Evolutionary conservation across 2,113 vertebrate species (phyloP).

Genomic region (Oreochromis aureus): DNA sequence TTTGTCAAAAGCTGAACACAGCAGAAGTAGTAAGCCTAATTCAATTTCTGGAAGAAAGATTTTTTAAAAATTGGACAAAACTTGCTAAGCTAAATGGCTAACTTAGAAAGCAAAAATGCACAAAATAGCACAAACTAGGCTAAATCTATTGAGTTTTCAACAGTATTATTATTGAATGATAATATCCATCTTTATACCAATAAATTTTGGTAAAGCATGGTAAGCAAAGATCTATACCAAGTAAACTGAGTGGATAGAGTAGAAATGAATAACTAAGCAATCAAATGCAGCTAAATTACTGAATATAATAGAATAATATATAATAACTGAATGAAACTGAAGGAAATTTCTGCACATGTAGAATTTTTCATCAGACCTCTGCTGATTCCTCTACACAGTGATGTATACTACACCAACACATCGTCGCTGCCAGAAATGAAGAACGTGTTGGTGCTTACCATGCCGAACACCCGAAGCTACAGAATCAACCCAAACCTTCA

Average conservation of each 20-base stretch:
- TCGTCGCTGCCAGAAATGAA: conserved; percentile 69
- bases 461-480: conserved; percentile 69
- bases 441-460: conserved; percentile 89
- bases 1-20: not conserved
- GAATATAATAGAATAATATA: not conserved
- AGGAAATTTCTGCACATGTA: not conserved
- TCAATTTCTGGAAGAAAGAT: not conserved
- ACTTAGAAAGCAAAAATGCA: not conserved
- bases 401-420: conserved; percentile 73
- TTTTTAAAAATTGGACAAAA: not conserved
- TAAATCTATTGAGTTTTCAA: not conserved
- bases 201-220: not conserved
- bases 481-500: conserved; percentile 27
- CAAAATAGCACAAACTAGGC: not conserved
- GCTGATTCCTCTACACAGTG: conserved; percentile 62
- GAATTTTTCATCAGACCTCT: not conserved
- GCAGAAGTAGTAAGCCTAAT: not conserved
- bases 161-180: not conserved
- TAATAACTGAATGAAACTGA: not conserved
- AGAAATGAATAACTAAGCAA: not conserved
- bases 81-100: not conserved
- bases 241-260: not conserved
- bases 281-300: not conserved
- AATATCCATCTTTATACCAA: not conserved
- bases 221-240: not conserved